Conservation (phyloP, 2,797 vertebrate species). For the Falco biarmicus region DNA sequence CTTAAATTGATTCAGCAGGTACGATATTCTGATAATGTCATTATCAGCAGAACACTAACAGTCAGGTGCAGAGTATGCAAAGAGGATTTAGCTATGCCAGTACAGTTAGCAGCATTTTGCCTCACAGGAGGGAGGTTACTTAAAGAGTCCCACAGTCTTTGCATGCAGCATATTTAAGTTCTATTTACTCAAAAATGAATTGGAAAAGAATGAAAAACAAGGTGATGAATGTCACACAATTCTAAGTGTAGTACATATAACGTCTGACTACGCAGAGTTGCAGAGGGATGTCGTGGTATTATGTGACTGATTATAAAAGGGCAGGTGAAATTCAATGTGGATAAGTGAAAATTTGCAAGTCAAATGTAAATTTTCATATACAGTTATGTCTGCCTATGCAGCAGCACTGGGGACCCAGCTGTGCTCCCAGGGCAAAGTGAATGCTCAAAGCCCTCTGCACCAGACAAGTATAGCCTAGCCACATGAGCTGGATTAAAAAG, state of each 20-base stretch:
- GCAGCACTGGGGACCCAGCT: neutral
- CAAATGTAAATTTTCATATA: neutral
- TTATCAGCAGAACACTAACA: neutral
- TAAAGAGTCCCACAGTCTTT: neutral
- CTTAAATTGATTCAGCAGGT: neutral
- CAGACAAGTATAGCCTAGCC: neutral
- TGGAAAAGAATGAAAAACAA: neutral
- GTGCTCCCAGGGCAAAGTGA: neutral
- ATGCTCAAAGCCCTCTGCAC: neutral
- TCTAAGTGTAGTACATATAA: neutral
- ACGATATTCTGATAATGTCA: neutral
- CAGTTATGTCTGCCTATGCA: neutral
- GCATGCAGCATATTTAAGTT: neutral
- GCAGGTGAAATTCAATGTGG: neutral
- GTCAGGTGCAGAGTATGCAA: neutral
- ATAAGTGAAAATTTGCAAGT: neutral
- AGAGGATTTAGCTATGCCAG: neutral
- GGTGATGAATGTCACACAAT: neutral
- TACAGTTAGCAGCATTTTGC: neutral
- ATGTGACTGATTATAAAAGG: neutral
- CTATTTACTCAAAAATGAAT: neutral
- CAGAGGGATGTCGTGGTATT: neutral
- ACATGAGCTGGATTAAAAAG: accelerated
- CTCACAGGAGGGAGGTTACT: neutral
- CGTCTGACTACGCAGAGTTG: neutral